phyloP scores from a whole-genome alignment of 2,888 invertebrate species.

The Orthosia cruda region DNA sequence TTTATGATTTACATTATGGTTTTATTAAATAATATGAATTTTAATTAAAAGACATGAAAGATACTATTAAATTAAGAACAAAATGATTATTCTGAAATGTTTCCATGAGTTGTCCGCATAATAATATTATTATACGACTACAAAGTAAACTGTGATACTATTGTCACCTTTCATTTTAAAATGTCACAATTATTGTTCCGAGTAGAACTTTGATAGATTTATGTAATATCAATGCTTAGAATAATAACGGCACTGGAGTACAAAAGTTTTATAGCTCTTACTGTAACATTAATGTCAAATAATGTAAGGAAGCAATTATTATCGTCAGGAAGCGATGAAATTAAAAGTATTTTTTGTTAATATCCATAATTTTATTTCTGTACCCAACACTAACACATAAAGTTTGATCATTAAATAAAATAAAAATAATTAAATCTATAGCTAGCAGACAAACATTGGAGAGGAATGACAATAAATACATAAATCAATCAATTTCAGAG shows the following conservation, averaged over 20 bases:
- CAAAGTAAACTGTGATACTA: conserved; percentile 73
- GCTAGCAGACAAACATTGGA: neutral
- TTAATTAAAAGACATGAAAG: conserved; percentile 61
- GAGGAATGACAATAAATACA: neutral
- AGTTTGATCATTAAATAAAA: conserved; percentile 39
- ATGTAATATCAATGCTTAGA: conserved; percentile 73
- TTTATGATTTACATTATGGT: conserved; percentile 63
- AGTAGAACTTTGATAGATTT: conserved; percentile 66
- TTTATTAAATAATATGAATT: conserved; percentile 55
- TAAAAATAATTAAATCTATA: conserved; percentile 23
- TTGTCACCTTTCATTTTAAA: conserved; percentile 66
- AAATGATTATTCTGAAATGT: conserved; percentile 56
- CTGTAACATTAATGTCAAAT: conserved; percentile 73
- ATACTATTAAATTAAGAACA: conserved; percentile 63
- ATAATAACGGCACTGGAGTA: conserved; percentile 87
- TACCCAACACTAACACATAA: conserved; percentile 31
- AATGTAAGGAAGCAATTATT: conserved; percentile 77
- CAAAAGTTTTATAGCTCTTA: conserved; percentile 83
- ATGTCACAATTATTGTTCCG: conserved; percentile 60
- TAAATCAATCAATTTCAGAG: conserved; percentile 14
- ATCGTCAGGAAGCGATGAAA: conserved; percentile 83
- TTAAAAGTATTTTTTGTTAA: conserved; percentile 89
- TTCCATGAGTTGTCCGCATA: conserved; percentile 61
- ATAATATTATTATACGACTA: conserved; percentile 55
- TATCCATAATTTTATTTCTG: conserved; percentile 79